Conservation (phyloP, 2,888 invertebrate genomes). For the Cephus pulcher region DNA sequence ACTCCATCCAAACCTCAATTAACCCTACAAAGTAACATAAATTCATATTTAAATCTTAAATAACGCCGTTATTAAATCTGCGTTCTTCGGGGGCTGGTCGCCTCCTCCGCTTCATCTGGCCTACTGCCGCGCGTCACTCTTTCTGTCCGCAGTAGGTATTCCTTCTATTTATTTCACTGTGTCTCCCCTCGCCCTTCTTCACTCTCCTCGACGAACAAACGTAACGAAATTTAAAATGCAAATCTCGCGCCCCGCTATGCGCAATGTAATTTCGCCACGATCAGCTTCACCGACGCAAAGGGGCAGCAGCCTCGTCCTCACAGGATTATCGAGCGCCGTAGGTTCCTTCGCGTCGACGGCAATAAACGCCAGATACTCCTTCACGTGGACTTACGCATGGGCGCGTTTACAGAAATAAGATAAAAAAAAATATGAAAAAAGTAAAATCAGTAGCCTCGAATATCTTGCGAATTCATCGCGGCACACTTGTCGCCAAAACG, state of each 20-base stretch:
- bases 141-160: neutral
- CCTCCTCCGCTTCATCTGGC: neutral
- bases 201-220: conserved; percentile 29
- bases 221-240: conserved; percentile 42
- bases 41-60: conserved; percentile 50
- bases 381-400: neutral
- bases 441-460: too few relatives aligned
- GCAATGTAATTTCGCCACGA: conserved; percentile 27
- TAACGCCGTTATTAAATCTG: conserved; percentile 25
- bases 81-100: neutral
- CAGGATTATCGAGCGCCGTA: conserved; percentile 24
- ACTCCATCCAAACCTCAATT: conserved; percentile 43
- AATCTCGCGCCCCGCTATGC: conserved; percentile 28
- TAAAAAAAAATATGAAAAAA: neutral
- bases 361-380: neutral
- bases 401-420: neutral
- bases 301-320: neutral
- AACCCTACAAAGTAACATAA: conserved; percentile 44
- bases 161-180: conserved; percentile 25
- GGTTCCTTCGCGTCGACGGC: conserved; percentile 10
- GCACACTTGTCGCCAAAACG: too few relatives aligned
- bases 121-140: neutral
- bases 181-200: conserved; percentile 27
- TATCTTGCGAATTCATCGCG: too few relatives aligned
- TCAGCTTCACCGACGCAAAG: conserved; percentile 30